phyloP scores from a whole-genome alignment of 2,797 vertebrate species.

The Tympanoctomys barrerae region DNA sequence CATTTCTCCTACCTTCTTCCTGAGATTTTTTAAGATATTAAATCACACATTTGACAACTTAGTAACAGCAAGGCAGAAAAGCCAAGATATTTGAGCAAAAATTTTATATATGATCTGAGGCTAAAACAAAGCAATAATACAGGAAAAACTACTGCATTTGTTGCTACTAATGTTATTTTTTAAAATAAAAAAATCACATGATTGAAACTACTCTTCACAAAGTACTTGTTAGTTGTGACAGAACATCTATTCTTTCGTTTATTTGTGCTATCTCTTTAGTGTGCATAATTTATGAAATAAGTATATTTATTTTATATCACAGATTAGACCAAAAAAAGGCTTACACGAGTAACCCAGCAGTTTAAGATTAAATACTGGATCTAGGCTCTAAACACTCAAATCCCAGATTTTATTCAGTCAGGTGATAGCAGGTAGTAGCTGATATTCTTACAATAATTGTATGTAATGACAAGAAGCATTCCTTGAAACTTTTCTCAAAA shows the following conservation, averaged over 20 bases:
- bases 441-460: neutral
- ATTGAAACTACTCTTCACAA: neutral
- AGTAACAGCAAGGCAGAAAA: neutral
- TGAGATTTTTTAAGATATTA: neutral
- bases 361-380: neutral
- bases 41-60: neutral
- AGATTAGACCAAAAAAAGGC: neutral
- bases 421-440: neutral
- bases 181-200: conserved; percentile 29
- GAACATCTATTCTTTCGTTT: neutral
- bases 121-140: neutral
- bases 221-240: neutral
- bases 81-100: neutral
- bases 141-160: neutral
- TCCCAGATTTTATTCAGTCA: conserved; percentile 23
- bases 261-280: neutral
- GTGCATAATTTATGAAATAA: neutral
- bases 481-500: conserved; percentile 35
- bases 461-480: neutral
- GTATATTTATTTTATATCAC: neutral
- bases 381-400: neutral
- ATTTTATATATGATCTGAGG: neutral
- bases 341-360: neutral
- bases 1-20: neutral
- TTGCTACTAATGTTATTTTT: neutral